phyloP scores from a whole-genome alignment of 2,113 vertebrate species.

The Amphiprion ocellaris region DNA sequence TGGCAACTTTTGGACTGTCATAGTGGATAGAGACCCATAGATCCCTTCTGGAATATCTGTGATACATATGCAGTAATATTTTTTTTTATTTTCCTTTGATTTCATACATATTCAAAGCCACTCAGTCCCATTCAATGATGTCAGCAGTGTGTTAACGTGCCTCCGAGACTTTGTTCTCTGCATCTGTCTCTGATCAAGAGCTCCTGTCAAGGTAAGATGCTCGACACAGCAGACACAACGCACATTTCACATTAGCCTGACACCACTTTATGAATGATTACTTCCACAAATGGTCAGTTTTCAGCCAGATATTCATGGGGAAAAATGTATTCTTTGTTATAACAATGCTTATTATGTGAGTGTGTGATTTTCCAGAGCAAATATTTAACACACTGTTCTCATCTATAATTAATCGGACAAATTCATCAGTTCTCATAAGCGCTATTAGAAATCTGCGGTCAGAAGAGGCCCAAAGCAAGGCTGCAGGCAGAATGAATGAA shows the following conservation, averaged over 20 bases:
- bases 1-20: slow-evolving; percentile 48
- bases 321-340: slow-evolving; percentile 27
- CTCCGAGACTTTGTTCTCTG: slow-evolving; percentile 46
- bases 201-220: slow-evolving; percentile 75
- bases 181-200: slow-evolving; percentile 43
- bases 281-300: slow-evolving; percentile 1
- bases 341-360: slow-evolving; percentile 21
- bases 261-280: slow-evolving; percentile 38
- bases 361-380: slow-evolving; percentile 39
- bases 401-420: slow-evolving; percentile 57
- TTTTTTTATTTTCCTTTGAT: background rate
- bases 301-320: slow-evolving; percentile 1
- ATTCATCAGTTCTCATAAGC: slow-evolving; percentile 24
- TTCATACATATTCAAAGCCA: slow-evolving; percentile 42
- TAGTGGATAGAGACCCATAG: slow-evolving; percentile 45
- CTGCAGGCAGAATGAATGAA: slow-evolving; percentile 35
- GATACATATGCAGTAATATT: slow-evolving; percentile 50
- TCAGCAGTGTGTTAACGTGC: slow-evolving; percentile 54
- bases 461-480: slow-evolving; percentile 21
- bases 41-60: slow-evolving; percentile 45
- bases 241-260: slow-evolving; percentile 27
- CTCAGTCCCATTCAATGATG: slow-evolving; percentile 48
- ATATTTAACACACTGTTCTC: slow-evolving; percentile 51
- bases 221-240: slow-evolving; percentile 10
- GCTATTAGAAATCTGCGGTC: slow-evolving; percentile 18